Percentiles rank a stretch among this genome's conserved stretches.
These are phyloP conservation scores for Cirrhinus molitorella DNA, from an alignment of 2,797 vertebrate species.

Conservation along the genomic window DNA sequence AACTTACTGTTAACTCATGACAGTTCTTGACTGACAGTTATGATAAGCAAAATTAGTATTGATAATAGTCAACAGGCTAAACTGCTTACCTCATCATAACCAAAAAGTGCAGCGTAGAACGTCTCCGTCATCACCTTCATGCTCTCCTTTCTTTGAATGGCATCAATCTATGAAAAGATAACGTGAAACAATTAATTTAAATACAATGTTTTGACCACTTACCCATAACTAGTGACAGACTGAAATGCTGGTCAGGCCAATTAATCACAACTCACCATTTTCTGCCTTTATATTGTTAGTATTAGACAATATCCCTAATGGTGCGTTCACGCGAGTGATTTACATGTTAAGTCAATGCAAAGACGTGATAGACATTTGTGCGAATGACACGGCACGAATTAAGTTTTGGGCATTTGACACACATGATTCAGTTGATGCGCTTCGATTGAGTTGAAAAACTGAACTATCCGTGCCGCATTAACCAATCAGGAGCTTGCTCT, in stretches of 20 bases:
- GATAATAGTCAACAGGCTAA: not conserved
- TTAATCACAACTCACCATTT: not conserved
- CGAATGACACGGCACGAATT: too few relatives aligned
- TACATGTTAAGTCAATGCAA: too few relatives aligned
- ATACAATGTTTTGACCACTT: not conserved
- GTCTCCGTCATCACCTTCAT: constrained; percentile 89
- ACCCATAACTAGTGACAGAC: not conserved
- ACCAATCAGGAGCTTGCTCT: too few relatives aligned
- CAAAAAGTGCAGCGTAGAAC: constrained; percentile 95
- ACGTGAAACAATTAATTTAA: not conserved
- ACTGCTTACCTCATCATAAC: constrained; percentile 92
- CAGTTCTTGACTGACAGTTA: not conserved
- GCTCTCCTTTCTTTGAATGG: constrained; percentile 86
- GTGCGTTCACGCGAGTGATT: too few relatives aligned
- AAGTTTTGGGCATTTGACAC: too few relatives aligned
- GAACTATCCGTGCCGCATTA: too few relatives aligned
- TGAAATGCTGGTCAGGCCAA: not conserved
- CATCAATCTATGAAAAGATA: constrained; percentile 83
- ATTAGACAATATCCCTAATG: not conserved
- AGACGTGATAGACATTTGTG: too few relatives aligned
- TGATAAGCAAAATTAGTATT: not conserved
- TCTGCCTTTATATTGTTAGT: not conserved
- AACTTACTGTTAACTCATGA: not conserved
- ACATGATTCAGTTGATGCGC: too few relatives aligned
- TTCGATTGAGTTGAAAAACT: too few relatives aligned